Evolutionary conservation across 1,140 invertebrate genomes (phyloP).

Genomic region (Brachystomella parvula): DNA sequence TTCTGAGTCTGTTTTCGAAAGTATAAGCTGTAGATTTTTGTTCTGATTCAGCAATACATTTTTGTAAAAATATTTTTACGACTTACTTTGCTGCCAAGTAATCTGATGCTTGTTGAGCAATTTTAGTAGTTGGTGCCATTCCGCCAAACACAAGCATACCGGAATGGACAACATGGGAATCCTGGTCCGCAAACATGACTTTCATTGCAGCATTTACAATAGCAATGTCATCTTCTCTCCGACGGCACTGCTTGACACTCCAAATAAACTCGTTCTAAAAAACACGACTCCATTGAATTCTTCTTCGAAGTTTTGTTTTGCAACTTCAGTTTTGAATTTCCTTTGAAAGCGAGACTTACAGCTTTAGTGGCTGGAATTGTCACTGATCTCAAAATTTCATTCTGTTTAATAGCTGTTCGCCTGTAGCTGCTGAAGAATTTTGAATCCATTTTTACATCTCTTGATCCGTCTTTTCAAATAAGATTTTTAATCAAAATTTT

Average conservation of each 20-base stretch:
- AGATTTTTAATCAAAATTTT: neutral
- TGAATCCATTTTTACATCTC: conserved; percentile 46
- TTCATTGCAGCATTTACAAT: conserved; percentile 50
- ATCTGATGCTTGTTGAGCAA: conserved; percentile 46
- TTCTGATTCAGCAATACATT: neutral
- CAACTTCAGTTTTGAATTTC: neutral
- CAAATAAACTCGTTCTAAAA: conserved; percentile 46
- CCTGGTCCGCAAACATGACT: conserved; percentile 38
- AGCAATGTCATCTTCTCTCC: conserved; percentile 53
- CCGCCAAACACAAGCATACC: conserved; percentile 48
- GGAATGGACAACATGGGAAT: conserved; percentile 39
- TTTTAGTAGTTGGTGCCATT: conserved; percentile 48
- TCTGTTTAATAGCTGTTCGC: conserved; percentile 44
- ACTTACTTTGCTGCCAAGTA: conserved; percentile 42
- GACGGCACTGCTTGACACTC: conserved; percentile 50
- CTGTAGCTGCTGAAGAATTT: conserved; percentile 51
- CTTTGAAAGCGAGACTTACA: too few species aligned
- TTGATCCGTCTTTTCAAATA: too few species aligned
- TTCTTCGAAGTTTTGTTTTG: neutral
- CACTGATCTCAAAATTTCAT: conserved; percentile 49
- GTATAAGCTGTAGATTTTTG: neutral
- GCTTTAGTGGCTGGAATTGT: conserved; percentile 45
- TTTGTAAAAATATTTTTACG: neutral
- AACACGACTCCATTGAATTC: conserved; percentile 8
- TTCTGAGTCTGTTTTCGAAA: neutral